Percentiles rank a stretch among this genome's conserved stretches.
phyloP scores from a whole-genome alignment of 2,888 invertebrate species.

The Neoitamus cyanurus region DNA sequence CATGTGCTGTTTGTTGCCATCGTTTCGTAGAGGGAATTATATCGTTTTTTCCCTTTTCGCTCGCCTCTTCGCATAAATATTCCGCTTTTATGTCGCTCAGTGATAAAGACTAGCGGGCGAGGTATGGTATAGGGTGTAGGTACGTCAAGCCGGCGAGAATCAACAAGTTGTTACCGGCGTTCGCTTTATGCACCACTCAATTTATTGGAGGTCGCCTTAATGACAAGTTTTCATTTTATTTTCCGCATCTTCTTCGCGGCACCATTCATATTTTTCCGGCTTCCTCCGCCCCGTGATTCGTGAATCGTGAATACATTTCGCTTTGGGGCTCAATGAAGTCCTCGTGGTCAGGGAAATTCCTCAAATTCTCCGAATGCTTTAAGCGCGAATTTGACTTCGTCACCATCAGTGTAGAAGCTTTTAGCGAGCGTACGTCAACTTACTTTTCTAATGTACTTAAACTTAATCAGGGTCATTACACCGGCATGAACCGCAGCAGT shows the following conservation, averaged over 20 bases:
- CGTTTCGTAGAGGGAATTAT: slow-evolving; percentile 26
- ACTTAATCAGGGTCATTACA: slow-evolving; percentile 31
- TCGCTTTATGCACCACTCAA: slow-evolving; percentile 27
- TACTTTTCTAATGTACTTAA: not conserved
- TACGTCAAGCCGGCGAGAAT: not conserved
- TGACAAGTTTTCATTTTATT: slow-evolving; percentile 37
- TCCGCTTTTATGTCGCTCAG: slow-evolving; percentile 25
- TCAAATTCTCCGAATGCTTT: not conserved
- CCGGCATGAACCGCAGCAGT: slow-evolving; percentile 17
- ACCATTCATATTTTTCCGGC: slow-evolving; percentile 16
- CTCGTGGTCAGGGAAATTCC: not conserved
- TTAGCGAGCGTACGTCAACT: not conserved
- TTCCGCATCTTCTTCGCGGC: not conserved
- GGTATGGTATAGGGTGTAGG: not conserved
- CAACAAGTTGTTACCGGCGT: slow-evolving; percentile 43
- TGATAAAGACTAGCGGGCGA: not conserved
- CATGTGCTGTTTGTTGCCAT: not conserved
- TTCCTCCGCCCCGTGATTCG: not conserved
- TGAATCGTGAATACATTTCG: not conserved
- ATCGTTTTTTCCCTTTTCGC: not conserved
- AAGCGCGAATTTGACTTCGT: not conserved
- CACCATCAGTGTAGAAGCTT: not conserved
- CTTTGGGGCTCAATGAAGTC: not conserved
- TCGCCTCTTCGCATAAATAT: slow-evolving; percentile 21
- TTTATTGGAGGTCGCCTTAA: slow-evolving; percentile 41